Evolutionary conservation across 2,113 vertebrate genomes (phyloP).

Genomic region (Ciconia boyciana): DNA sequence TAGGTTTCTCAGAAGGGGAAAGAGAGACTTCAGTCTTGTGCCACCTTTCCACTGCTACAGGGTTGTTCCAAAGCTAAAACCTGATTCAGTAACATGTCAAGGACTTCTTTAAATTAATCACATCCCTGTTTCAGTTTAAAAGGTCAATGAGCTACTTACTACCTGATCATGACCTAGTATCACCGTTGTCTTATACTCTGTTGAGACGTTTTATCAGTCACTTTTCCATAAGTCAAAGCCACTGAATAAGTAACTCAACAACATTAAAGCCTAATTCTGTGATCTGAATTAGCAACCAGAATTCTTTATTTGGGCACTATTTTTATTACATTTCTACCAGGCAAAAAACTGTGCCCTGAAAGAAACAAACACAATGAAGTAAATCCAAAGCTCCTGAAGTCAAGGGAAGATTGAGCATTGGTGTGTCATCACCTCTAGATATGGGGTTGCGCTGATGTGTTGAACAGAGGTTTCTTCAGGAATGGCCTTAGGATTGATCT

Average conservation of each 20-base stretch:
- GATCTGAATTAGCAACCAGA: not conserved
- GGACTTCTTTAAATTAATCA: not conserved
- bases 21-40: not conserved
- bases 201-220: not conserved
- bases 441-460: fast-evolving
- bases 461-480: not conserved
- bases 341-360: not conserved
- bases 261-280: not conserved
- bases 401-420: not conserved
- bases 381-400: not conserved
- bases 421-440: not conserved
- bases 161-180: not conserved
- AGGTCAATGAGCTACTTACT: not conserved
- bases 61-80: not conserved
- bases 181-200: not conserved
- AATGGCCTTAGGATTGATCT: not conserved
- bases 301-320: not conserved
- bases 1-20: not conserved
- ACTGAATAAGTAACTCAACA: not conserved
- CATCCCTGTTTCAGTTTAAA: not conserved
- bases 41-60: not conserved
- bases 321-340: not conserved
- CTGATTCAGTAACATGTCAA: not conserved
- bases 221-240: not conserved
- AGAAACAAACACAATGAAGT: not conserved